phyloP scores from a whole-genome alignment of 2,113 vertebrate species.

The Corydoras sp. region DNA sequence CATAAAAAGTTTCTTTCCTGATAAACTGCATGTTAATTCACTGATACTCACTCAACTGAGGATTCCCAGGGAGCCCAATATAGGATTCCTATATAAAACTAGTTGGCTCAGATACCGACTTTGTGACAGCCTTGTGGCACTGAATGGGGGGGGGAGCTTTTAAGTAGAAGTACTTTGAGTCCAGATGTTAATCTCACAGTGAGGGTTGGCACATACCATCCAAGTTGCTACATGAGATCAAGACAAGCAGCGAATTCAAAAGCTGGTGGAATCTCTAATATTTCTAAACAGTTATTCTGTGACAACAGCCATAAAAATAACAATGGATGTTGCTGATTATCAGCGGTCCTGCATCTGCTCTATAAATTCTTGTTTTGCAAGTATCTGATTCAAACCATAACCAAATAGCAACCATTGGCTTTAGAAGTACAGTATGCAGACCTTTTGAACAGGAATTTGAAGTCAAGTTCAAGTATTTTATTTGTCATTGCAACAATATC shows the following conservation, averaged over 20 bases:
- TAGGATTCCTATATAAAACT: slow-evolving; percentile 31
- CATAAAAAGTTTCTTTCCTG: too few relatives aligned
- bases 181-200: slow-evolving; percentile 36
- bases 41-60: not conserved
- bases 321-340: slow-evolving; percentile 5
- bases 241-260: not conserved
- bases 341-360: not conserved
- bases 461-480: too few relatives aligned
- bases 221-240: too few relatives aligned
- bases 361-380: not conserved
- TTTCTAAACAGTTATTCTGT: not conserved
- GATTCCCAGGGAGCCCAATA: slow-evolving; percentile 32
- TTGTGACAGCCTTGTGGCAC: slow-evolving; percentile 32
- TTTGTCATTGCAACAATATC: too few relatives aligned
- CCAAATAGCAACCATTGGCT: not conserved
- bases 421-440: not conserved
- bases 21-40: too few relatives aligned
- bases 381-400: not conserved
- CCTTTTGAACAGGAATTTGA: too few relatives aligned
- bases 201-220: not conserved
- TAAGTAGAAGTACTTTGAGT: slow-evolving; percentile 17
- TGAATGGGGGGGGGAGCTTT: slow-evolving; percentile 23
- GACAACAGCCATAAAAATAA: not conserved
- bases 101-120: slow-evolving; percentile 27
- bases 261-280: slow-evolving; percentile 9